A percentile compares a stretch with the other conserved stretches of the same genome.
Conservation (phyloP, 2,113 vertebrate species). For the Collichthys lucidus region DNA sequence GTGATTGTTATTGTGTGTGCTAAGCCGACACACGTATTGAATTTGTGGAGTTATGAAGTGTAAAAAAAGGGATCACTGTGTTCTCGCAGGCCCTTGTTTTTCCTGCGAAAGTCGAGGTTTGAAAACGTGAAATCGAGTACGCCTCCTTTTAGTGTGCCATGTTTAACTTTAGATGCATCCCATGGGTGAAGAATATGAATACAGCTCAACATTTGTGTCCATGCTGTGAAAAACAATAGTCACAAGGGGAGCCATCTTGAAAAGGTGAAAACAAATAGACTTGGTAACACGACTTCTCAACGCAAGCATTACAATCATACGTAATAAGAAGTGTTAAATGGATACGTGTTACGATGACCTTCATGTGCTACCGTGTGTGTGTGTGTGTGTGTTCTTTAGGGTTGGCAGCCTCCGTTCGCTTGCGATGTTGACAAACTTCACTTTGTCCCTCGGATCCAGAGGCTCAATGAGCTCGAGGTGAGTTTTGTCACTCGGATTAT, state of each 20-base stretch:
- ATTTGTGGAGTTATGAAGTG: background rate
- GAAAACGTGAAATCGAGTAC: background rate
- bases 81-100: conserved; percentile 15
- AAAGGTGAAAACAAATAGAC: background rate
- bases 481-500: conserved; percentile 43
- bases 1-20: conserved; percentile 6
- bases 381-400: conserved; percentile 82
- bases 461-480: conserved; percentile 98
- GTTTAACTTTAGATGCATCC: background rate
- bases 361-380: conserved; percentile 22
- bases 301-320: background rate
- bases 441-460: conserved; percentile 98
- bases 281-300: background rate
- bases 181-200: background rate
- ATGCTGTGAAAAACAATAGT: background rate
- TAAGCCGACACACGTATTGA: conserved; percentile 24
- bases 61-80: conserved; percentile 2
- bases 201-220: background rate
- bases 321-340: background rate
- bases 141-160: background rate
- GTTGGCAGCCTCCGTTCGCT: conserved; percentile 98
- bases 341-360: background rate
- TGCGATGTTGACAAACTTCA: conserved; percentile 98
- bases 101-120: background rate
- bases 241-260: background rate